phyloP scores from a whole-genome alignment of 2,888 invertebrate genomes.

The Chalcis sispes region DNA sequence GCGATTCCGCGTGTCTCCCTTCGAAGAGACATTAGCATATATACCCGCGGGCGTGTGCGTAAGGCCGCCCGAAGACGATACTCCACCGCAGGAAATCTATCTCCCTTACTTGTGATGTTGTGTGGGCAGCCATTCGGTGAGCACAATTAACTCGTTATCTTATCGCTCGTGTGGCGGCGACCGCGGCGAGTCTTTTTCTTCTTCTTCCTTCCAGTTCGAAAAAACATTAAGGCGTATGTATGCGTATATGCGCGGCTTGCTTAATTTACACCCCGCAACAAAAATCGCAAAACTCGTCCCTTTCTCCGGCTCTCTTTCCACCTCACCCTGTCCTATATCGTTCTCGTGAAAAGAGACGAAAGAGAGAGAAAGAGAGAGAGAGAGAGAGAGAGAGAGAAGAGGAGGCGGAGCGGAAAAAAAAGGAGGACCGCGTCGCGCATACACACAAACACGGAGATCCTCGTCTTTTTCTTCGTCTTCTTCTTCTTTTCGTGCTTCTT shows the following conservation, averaged over 20 bases:
- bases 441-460: neutral
- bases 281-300: conserved; percentile 46
- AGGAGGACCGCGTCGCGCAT: neutral
- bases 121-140: conserved; percentile 73
- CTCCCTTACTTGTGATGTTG: conserved; percentile 68
- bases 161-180: conserved; percentile 67
- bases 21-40: conserved; percentile 72
- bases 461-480: neutral
- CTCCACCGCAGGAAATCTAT: no score
- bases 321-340: no score
- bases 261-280: conserved; percentile 73
- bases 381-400: no score
- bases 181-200: conserved; percentile 52
- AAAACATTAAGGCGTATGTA: conserved; percentile 73
- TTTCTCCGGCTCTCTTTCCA: neutral
- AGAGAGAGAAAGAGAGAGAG: neutral
- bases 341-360: no score
- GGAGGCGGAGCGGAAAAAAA: neutral
- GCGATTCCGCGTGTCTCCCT: neutral
- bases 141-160: conserved; percentile 77
- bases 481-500: neutral
- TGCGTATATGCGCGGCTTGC: conserved; percentile 66
- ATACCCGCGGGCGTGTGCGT: conserved; percentile 65
- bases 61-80: no score
- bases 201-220: conserved; percentile 30